phyloP scores from a whole-genome alignment of 37 sponge, comb jelly and placozoan genomes.

The Geodia barretti region DNA sequence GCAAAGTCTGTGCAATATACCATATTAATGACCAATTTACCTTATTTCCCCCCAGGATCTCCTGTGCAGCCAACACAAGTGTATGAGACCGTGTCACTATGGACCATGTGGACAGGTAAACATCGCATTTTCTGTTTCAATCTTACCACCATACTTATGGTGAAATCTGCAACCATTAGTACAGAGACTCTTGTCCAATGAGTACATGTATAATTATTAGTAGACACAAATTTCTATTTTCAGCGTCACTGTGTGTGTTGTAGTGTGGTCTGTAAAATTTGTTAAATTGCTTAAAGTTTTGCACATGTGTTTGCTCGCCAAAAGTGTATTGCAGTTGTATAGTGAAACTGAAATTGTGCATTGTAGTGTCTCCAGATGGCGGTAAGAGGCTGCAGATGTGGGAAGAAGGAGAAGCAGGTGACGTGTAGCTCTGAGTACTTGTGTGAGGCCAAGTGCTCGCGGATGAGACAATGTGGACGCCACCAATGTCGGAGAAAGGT shows the following conservation, averaged over 20 bases:
- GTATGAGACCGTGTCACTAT: conserved; percentile 75
- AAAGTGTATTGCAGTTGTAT: no score
- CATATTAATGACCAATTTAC: neutral
- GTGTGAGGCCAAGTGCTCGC: conserved; percentile 85
- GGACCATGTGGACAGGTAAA: conserved; percentile 77
- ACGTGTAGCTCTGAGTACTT: conserved; percentile 67
- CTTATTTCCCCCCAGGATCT: conserved; percentile 28
- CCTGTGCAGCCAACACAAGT: conserved; percentile 67
- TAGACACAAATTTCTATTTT: no score
- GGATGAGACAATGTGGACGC: conserved; percentile 75
- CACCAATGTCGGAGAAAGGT: conserved; percentile 95
- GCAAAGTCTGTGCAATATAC: conserved; percentile 38
- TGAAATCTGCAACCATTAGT: no score
- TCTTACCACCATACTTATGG: no score
- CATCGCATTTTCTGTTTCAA: neutral
- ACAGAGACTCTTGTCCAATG: no score
- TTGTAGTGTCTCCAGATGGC: conserved; percentile 73
- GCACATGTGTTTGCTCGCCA: no score
- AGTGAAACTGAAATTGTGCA: neutral
- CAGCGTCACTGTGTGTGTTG: no score
- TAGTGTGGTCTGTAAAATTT: neutral
- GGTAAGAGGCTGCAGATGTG: conserved; percentile 76
- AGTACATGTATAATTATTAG: no score
- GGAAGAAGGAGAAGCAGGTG: conserved; percentile 64
- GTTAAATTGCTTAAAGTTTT: no score